Conservation (phyloP, 2,888 invertebrate genomes). For the Meta bourneti region DNA sequence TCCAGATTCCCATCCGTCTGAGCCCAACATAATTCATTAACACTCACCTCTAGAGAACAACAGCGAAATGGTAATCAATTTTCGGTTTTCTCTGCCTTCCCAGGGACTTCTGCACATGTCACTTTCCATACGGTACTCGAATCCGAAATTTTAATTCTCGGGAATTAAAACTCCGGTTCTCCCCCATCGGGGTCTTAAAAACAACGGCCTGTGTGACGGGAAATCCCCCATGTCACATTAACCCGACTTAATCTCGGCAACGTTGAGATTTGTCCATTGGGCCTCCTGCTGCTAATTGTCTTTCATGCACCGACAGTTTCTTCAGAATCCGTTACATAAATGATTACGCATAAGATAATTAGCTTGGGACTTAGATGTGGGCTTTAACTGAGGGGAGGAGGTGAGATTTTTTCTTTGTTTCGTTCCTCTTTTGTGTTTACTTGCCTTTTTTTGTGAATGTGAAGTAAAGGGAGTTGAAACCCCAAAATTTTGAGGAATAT, state of each 20-base stretch:
- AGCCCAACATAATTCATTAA: no score
- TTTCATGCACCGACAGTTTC: conserved; percentile 61
- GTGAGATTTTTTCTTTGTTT: neutral
- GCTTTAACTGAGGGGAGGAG: neutral
- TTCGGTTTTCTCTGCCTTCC: conserved; percentile 1
- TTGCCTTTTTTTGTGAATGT: neutral
- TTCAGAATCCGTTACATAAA: conserved; percentile 22
- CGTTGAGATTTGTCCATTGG: conserved; percentile 14
- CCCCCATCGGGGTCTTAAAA: conserved; percentile 33
- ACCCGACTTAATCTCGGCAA: conserved; percentile 47
- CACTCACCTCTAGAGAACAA: neutral
- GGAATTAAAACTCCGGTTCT: conserved; percentile 56
- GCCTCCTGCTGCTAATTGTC: conserved; percentile 20
- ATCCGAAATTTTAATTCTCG: conserved; percentile 54
- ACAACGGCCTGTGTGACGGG: conserved; percentile 9
- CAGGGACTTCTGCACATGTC: conserved; percentile 46
- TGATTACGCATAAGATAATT: conserved; percentile 38
- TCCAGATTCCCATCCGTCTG: no score
- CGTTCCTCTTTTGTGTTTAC: neutral
- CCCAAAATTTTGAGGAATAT: no score
- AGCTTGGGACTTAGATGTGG: conserved; percentile 13
- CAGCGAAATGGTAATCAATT: neutral
- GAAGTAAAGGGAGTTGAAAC: neutral
- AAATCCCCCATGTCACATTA: conserved; percentile 53
- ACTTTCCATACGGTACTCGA: conserved; percentile 20